Evolutionary conservation across 1,140 invertebrate species (phyloP), one percentile per base, ranked within the genome.

Genomic region (Parapsyche elsis): DNA sequence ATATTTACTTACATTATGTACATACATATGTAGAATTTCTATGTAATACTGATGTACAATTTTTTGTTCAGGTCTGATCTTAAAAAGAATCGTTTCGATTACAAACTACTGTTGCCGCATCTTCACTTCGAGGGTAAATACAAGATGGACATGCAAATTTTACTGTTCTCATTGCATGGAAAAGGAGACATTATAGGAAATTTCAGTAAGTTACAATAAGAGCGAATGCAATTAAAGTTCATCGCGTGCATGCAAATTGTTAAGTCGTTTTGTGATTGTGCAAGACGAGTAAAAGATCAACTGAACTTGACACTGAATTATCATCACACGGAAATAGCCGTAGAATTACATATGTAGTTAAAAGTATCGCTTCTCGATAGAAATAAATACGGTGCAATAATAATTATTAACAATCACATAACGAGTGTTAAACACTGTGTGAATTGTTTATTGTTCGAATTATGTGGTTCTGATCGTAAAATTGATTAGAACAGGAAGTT

Each of bases 131-230:
- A 87, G 19, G 92, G 92, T 45, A 90, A 92, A 80, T 93, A 93
- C 84, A 88, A 90, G 79, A 92, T 93, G 85, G 90, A 92, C 81
- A 91, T 92, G 16, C 89, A 90, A 79, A 87, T 93, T 0, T 84
- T 92, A 44, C 85, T 93, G 30, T 85, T 94, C 16, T 89, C 90
- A 59, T 87, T 94, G 10, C 87, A 90, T 81, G 93, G 93, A 46
- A 86, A 89, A 64, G 93, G 93, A 19, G 90, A 92, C 76, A 89
- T 93, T 5, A 90, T 89, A 0, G 92, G 93, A 78, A 92, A 90
- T 64, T 93, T 93, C 67, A 91, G 93, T 94, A 87, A 91, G 92
- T 91, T 83, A 67, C 49, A 53, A 57, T 80, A n/a, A n/a, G n/a
- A n/a, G n/a, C n/a, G n/a, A n/a, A n/a, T n/a, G n/a, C 12, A 77